These are phyloP conservation scores for Drosophila mauritiana DNA, from an alignment of 1,140 invertebrate species.

Conservation along the genomic window DNA sequence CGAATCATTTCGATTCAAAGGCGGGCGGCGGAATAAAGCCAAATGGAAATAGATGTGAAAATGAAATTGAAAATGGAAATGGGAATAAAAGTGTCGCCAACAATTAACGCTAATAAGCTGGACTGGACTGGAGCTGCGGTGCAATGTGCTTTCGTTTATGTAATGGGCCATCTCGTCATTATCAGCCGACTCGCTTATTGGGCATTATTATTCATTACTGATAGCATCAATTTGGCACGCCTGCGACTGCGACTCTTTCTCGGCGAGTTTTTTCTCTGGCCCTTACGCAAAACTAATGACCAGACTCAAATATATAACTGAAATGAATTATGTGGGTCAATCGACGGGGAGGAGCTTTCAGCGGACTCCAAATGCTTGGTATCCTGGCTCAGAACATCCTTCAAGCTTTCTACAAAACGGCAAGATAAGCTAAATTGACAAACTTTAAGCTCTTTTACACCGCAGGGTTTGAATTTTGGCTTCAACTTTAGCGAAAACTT, in stretches of 20 bases:
- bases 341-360: neutral
- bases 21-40: constrained; percentile 15
- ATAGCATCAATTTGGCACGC: constrained; percentile 66
- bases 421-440: too few species aligned
- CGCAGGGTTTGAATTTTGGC: neutral
- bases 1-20: constrained; percentile 14
- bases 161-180: constrained; percentile 61
- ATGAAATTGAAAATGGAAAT: constrained; percentile 17
- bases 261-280: neutral
- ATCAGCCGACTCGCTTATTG: constrained; percentile 50
- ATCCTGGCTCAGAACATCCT: constrained; percentile 1
- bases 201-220: constrained; percentile 76
- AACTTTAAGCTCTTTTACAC: neutral
- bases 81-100: constrained; percentile 51
- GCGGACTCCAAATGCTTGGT: neutral
- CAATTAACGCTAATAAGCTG: constrained; percentile 58
- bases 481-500: neutral
- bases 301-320: neutral
- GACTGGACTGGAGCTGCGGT: constrained; percentile 9
- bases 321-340: neutral
- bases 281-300: constrained; percentile 35
- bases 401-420: neutral
- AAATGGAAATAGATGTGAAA: constrained; percentile 26
- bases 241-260: constrained; percentile 33
- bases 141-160: constrained; percentile 68